phyloP scores from a whole-genome alignment of 2,888 invertebrate species.

The Penaeus monodon region DNA sequence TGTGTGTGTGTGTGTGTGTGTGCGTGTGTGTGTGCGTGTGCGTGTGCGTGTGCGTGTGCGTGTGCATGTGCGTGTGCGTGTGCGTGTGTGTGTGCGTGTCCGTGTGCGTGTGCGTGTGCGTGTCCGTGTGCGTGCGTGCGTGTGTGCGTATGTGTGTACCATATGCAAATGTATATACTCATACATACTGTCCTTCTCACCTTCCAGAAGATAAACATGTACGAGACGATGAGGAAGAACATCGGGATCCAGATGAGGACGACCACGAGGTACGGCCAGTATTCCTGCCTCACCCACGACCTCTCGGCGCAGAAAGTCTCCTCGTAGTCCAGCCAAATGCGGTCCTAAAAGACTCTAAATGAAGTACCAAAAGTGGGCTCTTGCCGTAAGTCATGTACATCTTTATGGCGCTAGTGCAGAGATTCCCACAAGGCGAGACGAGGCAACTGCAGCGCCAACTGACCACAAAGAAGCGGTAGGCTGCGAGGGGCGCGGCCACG shows the following conservation, averaged over 20 bases:
- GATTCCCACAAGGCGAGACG: too few relatives aligned
- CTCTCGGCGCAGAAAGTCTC: slow-evolving; percentile 30
- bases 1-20: too few relatives aligned
- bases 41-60: too few relatives aligned
- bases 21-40: too few relatives aligned
- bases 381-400: too few relatives aligned
- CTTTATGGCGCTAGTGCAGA: too few relatives aligned
- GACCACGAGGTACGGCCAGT: slow-evolving; percentile 28
- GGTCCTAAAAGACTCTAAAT: background rate
- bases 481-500: background rate
- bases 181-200: background rate
- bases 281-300: slow-evolving; percentile 12
- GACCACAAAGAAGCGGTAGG: slow-evolving; percentile 21
- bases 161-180: too few relatives aligned
- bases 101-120: too few relatives aligned
- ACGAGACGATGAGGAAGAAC: slow-evolving; percentile 24
- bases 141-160: too few relatives aligned
- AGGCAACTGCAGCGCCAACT: background rate
- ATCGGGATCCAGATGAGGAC: slow-evolving; percentile 24
- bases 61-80: too few relatives aligned
- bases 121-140: too few relatives aligned
- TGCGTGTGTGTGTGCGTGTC: too few relatives aligned
- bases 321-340: slow-evolving; percentile 25
- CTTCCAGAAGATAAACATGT: slow-evolving; percentile 37
- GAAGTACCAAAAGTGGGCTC: background rate